Conservation (phyloP, 2,888 invertebrate species). For the Synanthedon andrenaeformis region DNA sequence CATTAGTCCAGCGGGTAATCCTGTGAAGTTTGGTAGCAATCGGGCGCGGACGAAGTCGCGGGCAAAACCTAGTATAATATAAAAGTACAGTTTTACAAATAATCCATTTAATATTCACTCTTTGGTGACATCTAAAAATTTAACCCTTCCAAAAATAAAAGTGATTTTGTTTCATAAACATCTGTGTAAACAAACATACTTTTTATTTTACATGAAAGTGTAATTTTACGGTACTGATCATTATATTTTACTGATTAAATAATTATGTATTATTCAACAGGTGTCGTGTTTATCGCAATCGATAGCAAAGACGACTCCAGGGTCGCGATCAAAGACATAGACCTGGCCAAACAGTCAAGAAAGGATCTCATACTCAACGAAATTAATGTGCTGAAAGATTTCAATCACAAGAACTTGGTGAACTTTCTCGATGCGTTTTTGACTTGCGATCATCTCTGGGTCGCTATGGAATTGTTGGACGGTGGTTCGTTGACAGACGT, state of each 20-base stretch:
- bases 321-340: constrained; percentile 97
- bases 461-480: constrained; percentile 94
- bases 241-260: not conserved
- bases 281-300: constrained; percentile 91
- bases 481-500: constrained; percentile 97
- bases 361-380: constrained; percentile 97
- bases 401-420: constrained; percentile 94
- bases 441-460: constrained; percentile 94
- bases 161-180: too few species aligned
- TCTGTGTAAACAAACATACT: too few species aligned
- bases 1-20: too few species aligned
- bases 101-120: too few species aligned
- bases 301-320: constrained; percentile 77
- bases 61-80: too few species aligned
- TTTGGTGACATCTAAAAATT: too few species aligned
- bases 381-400: constrained; percentile 90
- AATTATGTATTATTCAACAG: constrained; percentile 39
- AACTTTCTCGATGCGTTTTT: constrained; percentile 95
- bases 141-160: too few species aligned
- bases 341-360: constrained; percentile 93
- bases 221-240: not conserved
- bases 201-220: too few species aligned
- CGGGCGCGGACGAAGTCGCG: too few species aligned
- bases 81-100: too few species aligned
- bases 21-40: too few species aligned